Evolutionary conservation across 2,888 invertebrate species (phyloP), one percentile per base, ranked within the genome.

Genomic region (Caenorhabditis macrosperma): DNA sequence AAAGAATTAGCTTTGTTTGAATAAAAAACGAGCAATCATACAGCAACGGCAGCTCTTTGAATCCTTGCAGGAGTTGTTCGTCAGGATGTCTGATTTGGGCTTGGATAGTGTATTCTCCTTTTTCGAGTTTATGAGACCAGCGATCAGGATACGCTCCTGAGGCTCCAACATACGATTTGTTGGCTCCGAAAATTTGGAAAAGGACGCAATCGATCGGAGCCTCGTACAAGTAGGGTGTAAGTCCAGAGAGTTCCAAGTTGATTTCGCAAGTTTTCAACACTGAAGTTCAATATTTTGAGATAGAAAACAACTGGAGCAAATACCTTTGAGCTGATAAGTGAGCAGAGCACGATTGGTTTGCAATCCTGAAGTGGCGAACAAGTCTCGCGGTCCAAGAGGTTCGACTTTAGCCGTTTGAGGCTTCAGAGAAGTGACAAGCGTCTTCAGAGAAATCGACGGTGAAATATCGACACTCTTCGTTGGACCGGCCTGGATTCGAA

Each of bases 131-230:
- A 72, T 94, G 93, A 1, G 93, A 93, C 91, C 95, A 95, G 95
- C 95, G 92, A 24, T 93, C 93, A 0, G 96, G 95, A 91, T 95
- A 96, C 1, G 96, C 96, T 91, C 97, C 96, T 0, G 97, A 96
- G 81, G 94, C 94, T 61, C 94, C 94, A 87, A 97, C 91, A 71
- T 95, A 93, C 90, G 95, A 95, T 92, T 98, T 98, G 91, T 95
- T 95, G 72, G 93, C 92, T 91, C 97, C 96, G 92, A 95, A 98
- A 79, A 98, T 90, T 95, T 97, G 95, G 97, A 83, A 77, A 3
- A 98, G 93, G 92, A 98, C 96, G 7, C 96, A 95, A 92, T 98
- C 97, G 91, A 94, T 96, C 92, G 97, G 96, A 0, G 95, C 95
- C 92, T 99, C 98, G 91, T 99, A 99, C 46, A 99, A 92, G 90